Conservation (phyloP, 1,140 invertebrate species). For the Neodiprion pinetum region DNA sequence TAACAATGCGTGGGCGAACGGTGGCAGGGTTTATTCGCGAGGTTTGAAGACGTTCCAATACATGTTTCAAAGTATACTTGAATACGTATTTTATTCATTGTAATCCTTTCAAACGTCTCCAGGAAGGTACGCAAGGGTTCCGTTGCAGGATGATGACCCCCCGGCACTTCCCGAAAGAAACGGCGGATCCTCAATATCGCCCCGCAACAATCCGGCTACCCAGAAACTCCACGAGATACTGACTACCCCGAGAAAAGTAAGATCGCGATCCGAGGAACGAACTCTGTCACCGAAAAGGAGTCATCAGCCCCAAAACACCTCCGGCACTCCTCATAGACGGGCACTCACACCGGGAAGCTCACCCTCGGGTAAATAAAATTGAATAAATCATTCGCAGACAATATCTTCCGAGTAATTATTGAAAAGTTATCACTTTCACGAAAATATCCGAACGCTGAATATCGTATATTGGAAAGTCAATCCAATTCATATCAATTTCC, state of each 20-base stretch:
- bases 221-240: conserved; percentile 77
- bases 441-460: not conserved
- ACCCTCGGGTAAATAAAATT: conserved; percentile 42
- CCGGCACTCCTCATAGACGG: conserved; percentile 57
- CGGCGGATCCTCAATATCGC: conserved; percentile 47
- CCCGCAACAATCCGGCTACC: conserved; percentile 71
- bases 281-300: conserved; percentile 50
- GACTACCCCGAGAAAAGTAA: conserved; percentile 70
- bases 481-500: too few species aligned
- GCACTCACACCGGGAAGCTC: conserved; percentile 55
- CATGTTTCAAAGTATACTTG: conserved; percentile 4
- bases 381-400: not conserved
- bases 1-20: not conserved
- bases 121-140: conserved; percentile 56
- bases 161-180: conserved; percentile 51
- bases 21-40: not conserved
- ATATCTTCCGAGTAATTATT: not conserved
- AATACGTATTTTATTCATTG: conserved; percentile 1
- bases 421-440: not conserved
- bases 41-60: not conserved
- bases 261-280: conserved; percentile 53
- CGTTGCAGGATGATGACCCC: conserved; percentile 47
- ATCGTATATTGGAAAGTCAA: too few species aligned
- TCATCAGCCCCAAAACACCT: conserved; percentile 48
- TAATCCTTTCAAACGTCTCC: conserved; percentile 2